Evolutionary conservation across 2,797 vertebrate genomes (phyloP).

Genomic region (Semotilus atromaculatus): DNA sequence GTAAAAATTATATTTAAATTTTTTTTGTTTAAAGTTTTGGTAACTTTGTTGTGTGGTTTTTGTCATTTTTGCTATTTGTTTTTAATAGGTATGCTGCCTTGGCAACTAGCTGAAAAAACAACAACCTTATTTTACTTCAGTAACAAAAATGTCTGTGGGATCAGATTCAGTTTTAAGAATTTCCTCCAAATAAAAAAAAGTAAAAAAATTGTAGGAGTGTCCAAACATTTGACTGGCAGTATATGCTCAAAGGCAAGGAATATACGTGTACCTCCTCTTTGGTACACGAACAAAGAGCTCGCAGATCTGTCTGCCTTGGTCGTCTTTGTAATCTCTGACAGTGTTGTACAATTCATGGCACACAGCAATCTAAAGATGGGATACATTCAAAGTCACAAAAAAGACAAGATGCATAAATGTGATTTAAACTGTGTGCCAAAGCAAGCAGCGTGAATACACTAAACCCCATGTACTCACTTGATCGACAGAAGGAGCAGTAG

Average conservation of each 20-base stretch:
- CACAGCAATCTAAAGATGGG: slow-evolving; percentile 86
- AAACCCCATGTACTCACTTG: slow-evolving; percentile 78
- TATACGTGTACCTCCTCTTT: slow-evolving; percentile 87
- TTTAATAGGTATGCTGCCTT: too few species aligned
- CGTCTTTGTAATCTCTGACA: slow-evolving; percentile 95
- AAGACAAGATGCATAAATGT: neutral
- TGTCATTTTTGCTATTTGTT: too few species aligned
- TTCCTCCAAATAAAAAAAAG: neutral
- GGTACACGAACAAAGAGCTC: slow-evolving; percentile 94
- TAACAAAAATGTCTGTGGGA: too few species aligned
- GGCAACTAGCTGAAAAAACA: too few species aligned
- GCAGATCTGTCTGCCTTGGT: slow-evolving; percentile 91
- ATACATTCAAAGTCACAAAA: neutral
- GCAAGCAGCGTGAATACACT: neutral
- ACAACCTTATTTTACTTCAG: too few species aligned
- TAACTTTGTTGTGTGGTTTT: neutral
- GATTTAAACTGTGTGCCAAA: neutral
- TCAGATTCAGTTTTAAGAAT: neutral
- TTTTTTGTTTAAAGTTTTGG: neutral
- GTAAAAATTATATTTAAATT: neutral
- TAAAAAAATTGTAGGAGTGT: neutral
- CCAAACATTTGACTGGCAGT: neutral
- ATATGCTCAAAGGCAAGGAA: neutral
- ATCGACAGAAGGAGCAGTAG: slow-evolving; percentile 90
- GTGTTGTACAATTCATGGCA: slow-evolving; percentile 97